Evolutionary conservation across 2,888 invertebrate genomes (phyloP), one percentile per base, ranked within the genome.

Genomic region (Agrochola circellaris): DNA sequence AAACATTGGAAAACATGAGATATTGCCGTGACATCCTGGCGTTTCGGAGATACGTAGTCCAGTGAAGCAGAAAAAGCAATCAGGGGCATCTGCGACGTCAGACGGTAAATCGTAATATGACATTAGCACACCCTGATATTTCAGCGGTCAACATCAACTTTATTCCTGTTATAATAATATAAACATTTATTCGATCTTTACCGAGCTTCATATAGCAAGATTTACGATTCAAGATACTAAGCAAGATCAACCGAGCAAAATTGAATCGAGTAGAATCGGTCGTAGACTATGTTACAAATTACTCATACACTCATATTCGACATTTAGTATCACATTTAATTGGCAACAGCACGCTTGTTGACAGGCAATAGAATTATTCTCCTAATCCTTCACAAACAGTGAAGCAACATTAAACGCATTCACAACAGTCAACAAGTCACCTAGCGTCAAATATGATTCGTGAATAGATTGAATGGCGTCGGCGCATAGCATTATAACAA

Each of bases 371-470:
- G 71, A 77, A 65, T 65, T 76, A 83, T 77, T 69, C 34, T 54
- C n/a, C 62, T 48, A 71, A 73, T 76, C 54, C 45, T 65, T 66
- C 62, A 70, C n/a, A 58, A 71, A 60, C 13, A 30, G 34, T 69
- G 65, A 68, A 73, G 86, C 45, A 75, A 70, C 73, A 65, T 56
- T 48, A 73, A 58, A 66, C n/a, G 51, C 67, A 83, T 54, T 69
- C 76, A 72, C 64, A 68, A 68, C 38, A 68, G 68, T 68, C 68
- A 60, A 20, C 60, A 77, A 69, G 72, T 68, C 67, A 56, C 20
- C 64, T 74, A 54, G 38, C 62, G 67, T 73, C 74, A 88, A 84
- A 78, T 86, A 86, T 79, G 61, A 83, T 78, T 73, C 61, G 78
- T 68, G 42, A 79, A 75, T 74, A 68, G 48, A 83, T 81, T 79